A percentile compares a stretch with the other conserved stretches of the same genome.
Evolutionary conservation across 2,113 vertebrate genomes (phyloP).

Genomic region (Fulica atra): DNA sequence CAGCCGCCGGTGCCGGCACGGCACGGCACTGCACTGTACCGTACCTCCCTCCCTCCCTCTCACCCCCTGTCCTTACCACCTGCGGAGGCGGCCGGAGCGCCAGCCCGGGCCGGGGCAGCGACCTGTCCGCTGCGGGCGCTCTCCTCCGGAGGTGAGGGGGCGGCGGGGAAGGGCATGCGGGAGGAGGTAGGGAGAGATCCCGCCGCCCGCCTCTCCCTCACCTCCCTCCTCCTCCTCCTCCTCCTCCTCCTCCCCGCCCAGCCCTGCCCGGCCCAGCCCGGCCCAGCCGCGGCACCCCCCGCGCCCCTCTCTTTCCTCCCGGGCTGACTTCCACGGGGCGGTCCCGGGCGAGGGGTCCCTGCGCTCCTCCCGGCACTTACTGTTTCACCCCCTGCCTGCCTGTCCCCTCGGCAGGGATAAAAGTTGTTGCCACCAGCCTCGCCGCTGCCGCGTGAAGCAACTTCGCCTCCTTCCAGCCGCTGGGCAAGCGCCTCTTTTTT

Average conservation of each 20-base stretch:
- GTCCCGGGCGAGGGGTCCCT: neutral
- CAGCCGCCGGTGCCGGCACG: neutral
- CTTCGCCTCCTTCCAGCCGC: slow-evolving; percentile 18
- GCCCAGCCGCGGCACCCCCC: neutral
- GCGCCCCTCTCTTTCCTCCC: neutral
- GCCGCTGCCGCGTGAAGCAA: neutral
- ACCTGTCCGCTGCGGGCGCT: slow-evolving; percentile 6
- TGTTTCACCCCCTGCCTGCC: neutral
- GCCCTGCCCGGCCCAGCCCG: neutral
- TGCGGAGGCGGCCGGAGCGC: neutral
- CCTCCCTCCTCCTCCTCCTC: neutral
- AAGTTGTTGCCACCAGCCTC: slow-evolving; percentile 12
- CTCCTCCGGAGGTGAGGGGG: slow-evolving; percentile 39
- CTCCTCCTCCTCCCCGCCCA: neutral
- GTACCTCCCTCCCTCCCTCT: neutral
- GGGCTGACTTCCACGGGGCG: neutral
- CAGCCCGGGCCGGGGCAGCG: neutral
- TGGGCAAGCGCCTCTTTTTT: neutral
- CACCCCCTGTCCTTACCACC: slow-evolving; percentile 21
- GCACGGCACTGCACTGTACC: neutral
- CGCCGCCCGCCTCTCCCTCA: neutral
- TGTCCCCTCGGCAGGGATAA: neutral
- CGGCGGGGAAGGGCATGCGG: slow-evolving; percentile 16
- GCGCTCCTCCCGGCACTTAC: neutral
- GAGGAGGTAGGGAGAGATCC: neutral